Conservation (phyloP, 2,113 vertebrate species). For the Engystomops pustulosus region DNA sequence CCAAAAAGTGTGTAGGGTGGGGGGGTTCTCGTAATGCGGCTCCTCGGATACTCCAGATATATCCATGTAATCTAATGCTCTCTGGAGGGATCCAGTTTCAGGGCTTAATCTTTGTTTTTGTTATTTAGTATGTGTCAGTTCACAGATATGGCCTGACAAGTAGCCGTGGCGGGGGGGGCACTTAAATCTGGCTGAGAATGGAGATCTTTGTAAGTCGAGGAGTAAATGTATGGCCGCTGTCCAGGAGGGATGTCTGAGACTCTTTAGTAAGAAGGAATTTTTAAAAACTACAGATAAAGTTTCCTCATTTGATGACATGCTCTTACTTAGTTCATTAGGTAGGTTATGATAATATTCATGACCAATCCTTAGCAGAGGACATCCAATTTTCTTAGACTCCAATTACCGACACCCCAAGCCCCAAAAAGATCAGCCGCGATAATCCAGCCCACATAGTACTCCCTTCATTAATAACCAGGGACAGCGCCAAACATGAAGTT, state of each 20-base stretch:
- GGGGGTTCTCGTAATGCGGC: conserved; percentile 50
- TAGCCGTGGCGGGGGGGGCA: background rate
- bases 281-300: background rate
- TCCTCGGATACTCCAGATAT: conserved; percentile 53
- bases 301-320: no score
- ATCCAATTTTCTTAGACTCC: no score
- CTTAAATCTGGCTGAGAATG: background rate
- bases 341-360: no score
- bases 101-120: conserved; percentile 62
- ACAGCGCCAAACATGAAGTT: no score
- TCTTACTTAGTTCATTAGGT: no score
- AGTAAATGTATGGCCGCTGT: background rate
- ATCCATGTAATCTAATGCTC: conserved; percentile 52
- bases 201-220: background rate
- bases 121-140: conserved; percentile 34
- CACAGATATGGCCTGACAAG: conserved; percentile 19
- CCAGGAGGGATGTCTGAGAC: background rate
- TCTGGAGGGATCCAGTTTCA: conserved; percentile 57
- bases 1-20: conserved; percentile 10
- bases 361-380: no score
- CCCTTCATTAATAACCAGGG: no score
- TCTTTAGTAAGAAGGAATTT: background rate
- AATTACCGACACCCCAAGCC: no score
- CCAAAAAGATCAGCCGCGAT: no score
- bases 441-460: no score